These are phyloP conservation scores for Nothocercus nigrocapillus DNA, from an alignment of 2,113 vertebrate species.

Conservation along the genomic window DNA sequence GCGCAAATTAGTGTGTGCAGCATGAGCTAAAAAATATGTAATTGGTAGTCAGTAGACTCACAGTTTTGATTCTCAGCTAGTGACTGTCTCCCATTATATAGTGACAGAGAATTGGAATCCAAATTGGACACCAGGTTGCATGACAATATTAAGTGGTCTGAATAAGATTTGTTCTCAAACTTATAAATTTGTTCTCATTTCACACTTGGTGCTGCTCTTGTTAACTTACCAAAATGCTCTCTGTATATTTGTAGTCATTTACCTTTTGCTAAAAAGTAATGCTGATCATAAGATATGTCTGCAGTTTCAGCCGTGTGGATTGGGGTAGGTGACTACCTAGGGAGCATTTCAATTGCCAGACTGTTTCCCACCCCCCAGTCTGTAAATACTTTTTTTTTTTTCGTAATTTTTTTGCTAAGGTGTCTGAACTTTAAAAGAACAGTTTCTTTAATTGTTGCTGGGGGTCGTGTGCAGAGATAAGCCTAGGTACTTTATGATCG, in stretches of 20 bases:
- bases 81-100: not conserved
- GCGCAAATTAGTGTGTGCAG: fast-evolving
- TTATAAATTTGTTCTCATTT: not conserved
- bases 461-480: not conserved
- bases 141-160: not conserved
- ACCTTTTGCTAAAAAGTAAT: not conserved
- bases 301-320: not conserved
- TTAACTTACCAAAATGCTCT: not conserved
- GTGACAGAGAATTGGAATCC: too few relatives aligned
- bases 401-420: not conserved
- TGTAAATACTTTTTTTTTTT: not conserved
- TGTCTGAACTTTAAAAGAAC: not conserved
- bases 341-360: not conserved
- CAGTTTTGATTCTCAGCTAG: not conserved
- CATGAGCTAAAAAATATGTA: not conserved
- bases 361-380: too few relatives aligned
- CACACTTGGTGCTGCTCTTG: not conserved
- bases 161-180: not conserved
- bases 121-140: not conserved
- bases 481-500: too few relatives aligned
- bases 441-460: not conserved
- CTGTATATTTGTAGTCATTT: not conserved
- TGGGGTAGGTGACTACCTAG: not conserved
- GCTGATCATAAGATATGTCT: not conserved
- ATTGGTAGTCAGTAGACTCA: not conserved